These are phyloP conservation scores for Gallinago undulata DNA, from an alignment of 2,113 vertebrate species.

Conservation along the genomic window DNA sequence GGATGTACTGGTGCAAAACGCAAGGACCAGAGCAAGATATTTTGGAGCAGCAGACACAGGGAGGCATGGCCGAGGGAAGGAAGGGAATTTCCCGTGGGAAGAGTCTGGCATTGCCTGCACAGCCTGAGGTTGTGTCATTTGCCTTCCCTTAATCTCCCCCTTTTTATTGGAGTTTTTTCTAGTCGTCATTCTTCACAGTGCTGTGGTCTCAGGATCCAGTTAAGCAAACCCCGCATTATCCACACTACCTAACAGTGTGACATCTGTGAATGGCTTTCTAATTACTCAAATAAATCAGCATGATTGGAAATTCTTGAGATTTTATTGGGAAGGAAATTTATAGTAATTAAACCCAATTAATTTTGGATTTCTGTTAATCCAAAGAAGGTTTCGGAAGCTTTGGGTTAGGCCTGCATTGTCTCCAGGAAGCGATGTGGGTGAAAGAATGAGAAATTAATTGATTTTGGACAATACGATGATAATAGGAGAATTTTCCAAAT, in stretches of 20 bases:
- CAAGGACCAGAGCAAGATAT: not conserved
- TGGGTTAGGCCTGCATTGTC: slow-evolving; percentile 24
- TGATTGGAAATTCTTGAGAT: slow-evolving; percentile 86
- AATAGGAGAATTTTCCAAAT: slow-evolving; percentile 11
- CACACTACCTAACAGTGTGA: slow-evolving; percentile 76
- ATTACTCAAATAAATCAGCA: slow-evolving; percentile 84
- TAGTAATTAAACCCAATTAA: slow-evolving; percentile 84
- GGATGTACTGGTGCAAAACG: not conserved
- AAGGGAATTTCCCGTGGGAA: not conserved
- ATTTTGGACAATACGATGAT: slow-evolving; percentile 48
- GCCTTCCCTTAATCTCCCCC: not conserved
- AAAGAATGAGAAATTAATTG: slow-evolving; percentile 51
- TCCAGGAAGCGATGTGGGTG: slow-evolving; percentile 47
- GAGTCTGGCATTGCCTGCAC: not conserved
- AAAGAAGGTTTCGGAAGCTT: slow-evolving; percentile 55
- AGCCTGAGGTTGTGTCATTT: not conserved
- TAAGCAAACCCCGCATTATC: slow-evolving; percentile 61
- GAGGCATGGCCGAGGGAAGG: rapidly evolving
- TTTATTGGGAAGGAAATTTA: slow-evolving; percentile 86
- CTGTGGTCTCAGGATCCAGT: slow-evolving; percentile 64
- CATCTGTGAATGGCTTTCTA: slow-evolving; percentile 84
- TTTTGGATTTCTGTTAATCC: slow-evolving; percentile 78
- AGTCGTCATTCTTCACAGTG: slow-evolving; percentile 9
- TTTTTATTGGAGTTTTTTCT: not conserved
- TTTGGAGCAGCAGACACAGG: not conserved